phyloP scores from a whole-genome alignment of 2,797 vertebrate species.

The Synanceia verrucosa region DNA sequence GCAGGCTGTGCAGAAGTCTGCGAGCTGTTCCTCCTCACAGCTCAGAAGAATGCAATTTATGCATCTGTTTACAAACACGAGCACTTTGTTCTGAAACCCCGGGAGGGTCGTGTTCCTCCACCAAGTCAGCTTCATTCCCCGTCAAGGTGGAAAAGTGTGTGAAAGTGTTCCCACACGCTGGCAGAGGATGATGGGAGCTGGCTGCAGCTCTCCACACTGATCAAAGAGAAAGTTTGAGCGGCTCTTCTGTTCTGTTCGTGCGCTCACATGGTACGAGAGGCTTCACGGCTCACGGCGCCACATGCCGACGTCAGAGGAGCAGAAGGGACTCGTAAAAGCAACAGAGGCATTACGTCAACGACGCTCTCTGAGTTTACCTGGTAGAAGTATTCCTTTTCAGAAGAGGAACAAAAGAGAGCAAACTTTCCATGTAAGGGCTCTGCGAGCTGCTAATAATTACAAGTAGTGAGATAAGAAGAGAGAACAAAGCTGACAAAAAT shows the following conservation, averaged over 20 bases:
- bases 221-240: slow-evolving; percentile 62
- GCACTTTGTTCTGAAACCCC: slow-evolving; percentile 72
- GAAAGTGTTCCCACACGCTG: slow-evolving; percentile 61
- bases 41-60: slow-evolving; percentile 71
- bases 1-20: slow-evolving; percentile 51
- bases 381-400: neutral
- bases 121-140: slow-evolving; percentile 65
- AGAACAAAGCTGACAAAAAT: slow-evolving; percentile 50
- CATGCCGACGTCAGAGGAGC: slow-evolving; percentile 61
- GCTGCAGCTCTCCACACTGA: slow-evolving; percentile 61
- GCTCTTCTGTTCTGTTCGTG: slow-evolving; percentile 54
- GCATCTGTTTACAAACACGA: slow-evolving; percentile 77
- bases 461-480: slow-evolving; percentile 32
- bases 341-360: slow-evolving; percentile 50
- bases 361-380: slow-evolving; percentile 38
- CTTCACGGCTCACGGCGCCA: slow-evolving; percentile 48
- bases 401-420: neutral
- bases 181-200: slow-evolving; percentile 36
- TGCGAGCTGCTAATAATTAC: slow-evolving; percentile 32
- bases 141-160: slow-evolving; percentile 68
- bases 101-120: slow-evolving; percentile 64
- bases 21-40: slow-evolving; percentile 58
- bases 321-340: slow-evolving; percentile 56
- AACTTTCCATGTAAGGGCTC: neutral
- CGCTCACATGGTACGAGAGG: slow-evolving; percentile 47